Base-by-base conservation (phyloP, 2,113 vertebrate genomes). In the Euleptes europaea region DNA sequence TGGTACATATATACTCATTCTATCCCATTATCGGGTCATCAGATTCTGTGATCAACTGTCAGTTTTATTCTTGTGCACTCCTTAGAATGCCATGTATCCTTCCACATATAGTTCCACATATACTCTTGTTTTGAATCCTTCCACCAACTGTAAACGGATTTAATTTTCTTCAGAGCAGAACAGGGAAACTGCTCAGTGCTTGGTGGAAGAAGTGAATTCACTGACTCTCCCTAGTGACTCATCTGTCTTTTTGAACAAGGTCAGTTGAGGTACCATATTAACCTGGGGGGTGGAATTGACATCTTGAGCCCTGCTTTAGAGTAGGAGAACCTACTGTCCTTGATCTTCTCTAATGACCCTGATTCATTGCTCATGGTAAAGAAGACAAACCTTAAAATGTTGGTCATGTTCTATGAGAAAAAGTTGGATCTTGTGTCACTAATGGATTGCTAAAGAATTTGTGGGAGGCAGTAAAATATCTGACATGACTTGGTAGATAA, bases 61-160 rank as follows among this genome's bases (percentile, higher is more conserved):
- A 80, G 33, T 72, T n/a, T 1, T 4, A 42, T 35, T 57, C 8
- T 73, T 73, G n/a, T n/a, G 77, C 54, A 80, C 77, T 63, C 14
- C 54, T 73, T 85, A 65, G 81, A 85, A 85, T 19, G 8, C 10
- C 35, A 47, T 28, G 33, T 85, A 26, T 80, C 77, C 84, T 85
- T 85, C 84, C 84, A 2, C 77, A 65, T 49, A 80, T 73, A 85
- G 84, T 80, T 42, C 83, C 77, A 49, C 23, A 21, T 26, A 13
- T 42, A 21, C 33, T 19, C 66, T 60, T 8, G 26, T 71, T 65
- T 31, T 79, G 84, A 47, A 85, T 85, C 23, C 84, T 73, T 85
- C 40, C 84, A 14, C 84, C 77, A 14, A 63, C 21, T 5, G 14
- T 26, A 15, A 33, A 21, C 51, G 21, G 65, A 31, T 60, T 71